Conservation (phyloP, 1,140 invertebrate species). For the Paralvinella palmiformis region DNA sequence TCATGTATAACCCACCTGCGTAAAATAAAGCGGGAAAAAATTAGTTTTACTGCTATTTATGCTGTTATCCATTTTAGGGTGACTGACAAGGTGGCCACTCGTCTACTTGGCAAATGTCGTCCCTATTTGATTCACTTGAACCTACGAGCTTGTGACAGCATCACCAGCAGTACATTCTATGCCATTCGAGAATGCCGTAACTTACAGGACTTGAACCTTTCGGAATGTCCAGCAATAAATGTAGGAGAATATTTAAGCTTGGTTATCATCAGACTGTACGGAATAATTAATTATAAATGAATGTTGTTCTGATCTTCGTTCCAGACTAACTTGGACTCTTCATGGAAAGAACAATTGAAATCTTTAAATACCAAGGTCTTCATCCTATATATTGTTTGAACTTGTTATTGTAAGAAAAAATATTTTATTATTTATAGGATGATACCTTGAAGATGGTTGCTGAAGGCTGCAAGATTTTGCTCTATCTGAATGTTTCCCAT, state of each 20-base stretch:
- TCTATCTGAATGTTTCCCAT: constrained; percentile 50
- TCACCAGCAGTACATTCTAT: constrained; percentile 35
- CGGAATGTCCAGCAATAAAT: constrained; percentile 43
- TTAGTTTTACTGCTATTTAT: too few relatives aligned
- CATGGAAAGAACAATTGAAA: too few relatives aligned
- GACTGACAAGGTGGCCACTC: constrained; percentile 37
- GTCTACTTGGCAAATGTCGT: constrained; percentile 40
- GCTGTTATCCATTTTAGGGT: constrained; percentile 31
- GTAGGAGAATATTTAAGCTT: constrained; percentile 34
- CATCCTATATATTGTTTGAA: too few relatives aligned
- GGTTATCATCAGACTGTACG: too few relatives aligned
- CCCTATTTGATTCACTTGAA: constrained; percentile 47
- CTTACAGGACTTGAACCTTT: constrained; percentile 50
- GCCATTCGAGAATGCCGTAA: constrained; percentile 48
- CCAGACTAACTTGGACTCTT: too few relatives aligned
- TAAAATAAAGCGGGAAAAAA: neutral
- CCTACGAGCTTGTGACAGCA: constrained; percentile 34
- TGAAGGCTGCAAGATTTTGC: constrained; percentile 45
- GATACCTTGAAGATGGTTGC: constrained; percentile 39
- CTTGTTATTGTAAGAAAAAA: neutral
- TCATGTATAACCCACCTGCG: neutral
- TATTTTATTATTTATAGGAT: constrained; percentile 38
- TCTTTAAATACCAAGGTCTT: too few relatives aligned
- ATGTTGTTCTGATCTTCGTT: too few relatives aligned
- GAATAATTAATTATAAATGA: too few relatives aligned